phyloP scores from a whole-genome alignment of 2,888 invertebrate genomes.

The Leucophenga maculata region DNA sequence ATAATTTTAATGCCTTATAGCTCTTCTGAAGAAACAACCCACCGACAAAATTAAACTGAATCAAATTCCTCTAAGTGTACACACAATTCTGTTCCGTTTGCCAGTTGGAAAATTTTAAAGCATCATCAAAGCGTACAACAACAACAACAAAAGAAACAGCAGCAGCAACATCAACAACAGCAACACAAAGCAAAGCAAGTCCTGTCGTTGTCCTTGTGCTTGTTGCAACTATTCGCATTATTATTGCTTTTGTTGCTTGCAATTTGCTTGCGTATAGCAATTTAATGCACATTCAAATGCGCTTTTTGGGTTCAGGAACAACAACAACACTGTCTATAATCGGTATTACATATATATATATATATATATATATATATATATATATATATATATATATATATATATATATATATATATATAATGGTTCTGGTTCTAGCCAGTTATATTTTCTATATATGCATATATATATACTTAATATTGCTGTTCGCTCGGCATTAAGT shows the following conservation, averaged over 20 bases:
- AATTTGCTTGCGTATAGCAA: slow-evolving; percentile 29
- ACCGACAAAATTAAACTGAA: no score
- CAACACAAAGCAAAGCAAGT: neutral
- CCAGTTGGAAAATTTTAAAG: slow-evolving; percentile 26
- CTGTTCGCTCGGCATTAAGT: slow-evolving; percentile 7
- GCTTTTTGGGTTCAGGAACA: slow-evolving; percentile 31
- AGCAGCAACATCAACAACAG: neutral
- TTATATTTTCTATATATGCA: no score
- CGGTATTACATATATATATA: neutral
- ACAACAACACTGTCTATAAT: neutral
- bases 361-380: neutral
- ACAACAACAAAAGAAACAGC: neutral
- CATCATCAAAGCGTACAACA: slow-evolving; percentile 10
- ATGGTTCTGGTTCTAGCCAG: neutral
- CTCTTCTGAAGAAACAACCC: no score
- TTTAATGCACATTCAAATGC: slow-evolving; percentile 28
- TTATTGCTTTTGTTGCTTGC: slow-evolving; percentile 14
- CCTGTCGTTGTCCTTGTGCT: neutral
- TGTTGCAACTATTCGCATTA: neutral
- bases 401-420: neutral
- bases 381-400: neutral
- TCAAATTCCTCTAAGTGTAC: no score
- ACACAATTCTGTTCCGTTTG: neutral
- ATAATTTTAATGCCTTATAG: no score
- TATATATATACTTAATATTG: neutral